Base-by-base conservation (phyloP, 2,113 vertebrate species). In the Labrus mixtus region DNA sequence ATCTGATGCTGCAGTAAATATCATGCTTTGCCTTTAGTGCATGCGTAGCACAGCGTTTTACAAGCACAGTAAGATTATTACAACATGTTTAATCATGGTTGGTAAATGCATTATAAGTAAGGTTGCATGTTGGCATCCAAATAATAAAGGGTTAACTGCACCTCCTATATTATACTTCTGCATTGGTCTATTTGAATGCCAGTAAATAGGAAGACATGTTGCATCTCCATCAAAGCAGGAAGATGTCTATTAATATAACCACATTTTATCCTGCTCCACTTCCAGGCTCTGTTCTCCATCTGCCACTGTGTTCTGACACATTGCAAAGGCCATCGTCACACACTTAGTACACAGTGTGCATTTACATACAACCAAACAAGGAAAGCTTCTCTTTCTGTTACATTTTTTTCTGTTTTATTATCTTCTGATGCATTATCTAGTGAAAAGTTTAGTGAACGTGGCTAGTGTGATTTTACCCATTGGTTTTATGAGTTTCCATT, bases 231-330 rank as follows among this genome's bases (percentile, higher is more conserved):
- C 46, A 56, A 16, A 10, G 20, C 20, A 16, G 29, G 29, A 55
- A 72, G 36, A 45, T 51, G 22, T 50, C 45, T 60, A 43, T 78
- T 71, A 65, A 74, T 74, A 63, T 0, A 8, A 22, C 66, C 66
- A 43, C 23, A 76, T 76, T 46, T 73, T 53, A 79, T 69, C 29
- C 6, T 33, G 29, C 39, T 53, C 74, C 56, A 67, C 9, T 64
- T 69, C 29, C 66, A 73, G 36, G 33, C 58, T 73, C 29, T 62
- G 48, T 29, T 62, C 43, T 75, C 58, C 69, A 82, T 82, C 86
- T 83, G 83, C 29, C 58, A n/a, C 10, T 69, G 53, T 65, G 16
- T 73, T 81, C 41, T 20, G 48, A 46, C 50, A 23, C 22, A 10
- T n/a, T 62, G 20, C 59, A 41, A n/a, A 68, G 36, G 63, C 63